Evolutionary conservation across 23 tunicate genomes (phyloP).

Genomic region (Halocynthia roretzi): DNA sequence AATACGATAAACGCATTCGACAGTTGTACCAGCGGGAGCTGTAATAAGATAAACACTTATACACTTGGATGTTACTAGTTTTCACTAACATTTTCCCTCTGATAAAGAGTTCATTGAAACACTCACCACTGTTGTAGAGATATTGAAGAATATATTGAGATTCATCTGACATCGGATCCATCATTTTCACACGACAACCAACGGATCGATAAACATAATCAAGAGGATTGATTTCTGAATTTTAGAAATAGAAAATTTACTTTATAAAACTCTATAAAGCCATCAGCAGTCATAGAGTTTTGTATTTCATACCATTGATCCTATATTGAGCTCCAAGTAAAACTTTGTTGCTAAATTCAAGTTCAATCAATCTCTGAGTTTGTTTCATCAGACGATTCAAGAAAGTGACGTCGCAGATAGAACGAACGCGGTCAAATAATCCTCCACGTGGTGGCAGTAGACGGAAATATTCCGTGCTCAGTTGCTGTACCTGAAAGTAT

Average conservation of each 20-base stretch:
- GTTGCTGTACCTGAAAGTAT: constrained; percentile 55
- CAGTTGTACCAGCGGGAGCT: constrained; percentile 32
- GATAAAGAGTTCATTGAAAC: too few relatives aligned
- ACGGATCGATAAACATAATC: constrained; percentile 94
- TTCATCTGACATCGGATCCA: constrained; percentile 80
- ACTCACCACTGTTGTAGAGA: constrained; percentile 62
- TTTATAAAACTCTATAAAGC: neutral
- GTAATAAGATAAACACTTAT: neutral
- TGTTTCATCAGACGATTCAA: constrained; percentile 54
- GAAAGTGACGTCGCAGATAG: constrained; percentile 52
- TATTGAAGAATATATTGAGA: constrained; percentile 84
- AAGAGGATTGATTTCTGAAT: constrained; percentile 83
- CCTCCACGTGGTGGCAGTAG: constrained; percentile 96
- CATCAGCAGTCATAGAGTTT: neutral
- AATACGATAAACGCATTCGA: constrained; percentile 70
- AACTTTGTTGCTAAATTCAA: constrained; percentile 92
- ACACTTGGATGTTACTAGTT: too few relatives aligned
- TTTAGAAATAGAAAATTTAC: neutral
- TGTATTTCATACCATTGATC: constrained; percentile 70
- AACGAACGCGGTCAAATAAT: constrained; percentile 83
- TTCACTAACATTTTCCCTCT: too few relatives aligned
- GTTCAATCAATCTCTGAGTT: constrained; percentile 73
- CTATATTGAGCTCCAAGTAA: constrained; percentile 95
- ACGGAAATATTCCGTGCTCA: constrained; percentile 90
- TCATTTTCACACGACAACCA: constrained; percentile 59